Evolutionary conservation across 37 sponge, comb jelly and placozoan species (phyloP).

Genomic region (Eunapius fragilis): DNA sequence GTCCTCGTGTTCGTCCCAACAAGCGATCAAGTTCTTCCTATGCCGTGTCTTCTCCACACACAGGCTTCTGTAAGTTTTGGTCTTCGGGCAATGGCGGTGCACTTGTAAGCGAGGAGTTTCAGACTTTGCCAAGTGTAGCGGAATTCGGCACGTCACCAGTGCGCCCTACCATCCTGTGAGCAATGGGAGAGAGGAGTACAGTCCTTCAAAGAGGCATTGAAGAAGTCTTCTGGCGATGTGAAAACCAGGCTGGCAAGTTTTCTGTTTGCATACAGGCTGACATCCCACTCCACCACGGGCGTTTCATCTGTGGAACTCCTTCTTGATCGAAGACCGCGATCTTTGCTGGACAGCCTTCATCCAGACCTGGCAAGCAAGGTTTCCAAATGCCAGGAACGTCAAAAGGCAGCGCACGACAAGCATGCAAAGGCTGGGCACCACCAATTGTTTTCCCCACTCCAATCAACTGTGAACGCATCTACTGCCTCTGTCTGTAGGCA

Average conservation of each 20-base stretch:
- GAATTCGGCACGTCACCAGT: slow-evolving; percentile 19
- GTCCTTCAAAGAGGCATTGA: slow-evolving; percentile 24
- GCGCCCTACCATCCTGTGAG: slow-evolving; percentile 34
- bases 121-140: slow-evolving; percentile 15
- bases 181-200: slow-evolving; percentile 45
- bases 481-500: slow-evolving; percentile 25
- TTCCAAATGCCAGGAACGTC: neutral
- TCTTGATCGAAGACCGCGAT: neutral
- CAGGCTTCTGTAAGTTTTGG: slow-evolving; percentile 18
- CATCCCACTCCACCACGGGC: slow-evolving; percentile 17
- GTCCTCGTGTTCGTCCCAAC: slow-evolving; percentile 13
- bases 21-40: slow-evolving; percentile 8
- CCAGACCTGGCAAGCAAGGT: slow-evolving; percentile 6
- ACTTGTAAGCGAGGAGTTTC: slow-evolving; percentile 7
- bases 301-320: neutral
- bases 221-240: neutral
- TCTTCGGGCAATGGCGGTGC: slow-evolving; percentile 22
- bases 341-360: slow-evolving; percentile 7
- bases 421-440: slow-evolving; percentile 3
- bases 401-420: slow-evolving; percentile 5
- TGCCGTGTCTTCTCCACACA: slow-evolving; percentile 20
- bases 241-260: neutral
- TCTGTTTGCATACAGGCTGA: slow-evolving; percentile 6
- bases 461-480: slow-evolving; percentile 39
- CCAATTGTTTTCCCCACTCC: slow-evolving; percentile 49